Evolutionary conservation across 2,888 invertebrate species (phyloP), one percentile per base, ranked within the genome.

Genomic region (Tenthredo mesomela): DNA sequence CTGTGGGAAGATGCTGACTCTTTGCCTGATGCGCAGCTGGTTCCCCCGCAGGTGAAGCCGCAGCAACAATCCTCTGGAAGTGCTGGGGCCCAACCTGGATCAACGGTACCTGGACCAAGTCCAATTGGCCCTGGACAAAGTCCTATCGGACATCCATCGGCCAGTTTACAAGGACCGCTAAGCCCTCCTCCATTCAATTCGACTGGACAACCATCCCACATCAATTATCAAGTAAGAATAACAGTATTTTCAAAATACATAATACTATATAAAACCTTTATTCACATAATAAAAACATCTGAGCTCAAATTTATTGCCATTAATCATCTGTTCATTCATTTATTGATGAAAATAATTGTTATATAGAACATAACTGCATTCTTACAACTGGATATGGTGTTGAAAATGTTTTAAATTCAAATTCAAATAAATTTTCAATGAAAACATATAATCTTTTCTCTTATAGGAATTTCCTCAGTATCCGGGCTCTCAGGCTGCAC

Each of bases 1-100:
- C 90, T 92, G 92, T 92, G 92, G 92, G 92, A 93, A 93, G 89
- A 91, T 88, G 92, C 93, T 93, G 93, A 93, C 93, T 93, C 92
- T 93, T 93, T 93, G 92, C 92, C 93, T 93, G 93, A 93, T 93
- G 93, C 92, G 93, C 93, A 93, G 93, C 93, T 93, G 92, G 93
- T 93, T 93, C 92, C 93, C 93, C 93, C 93, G 91, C 93, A 96
- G 95, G 97, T 97, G 90, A 97, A 97, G 93, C 97, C 97, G 85
- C 97, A 98, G 93, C 98, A 97, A 93, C 95, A 97, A 88, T 91
- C 91, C 86, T 92, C 92, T 61, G 94, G 94, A 84, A 94, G 93
- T 85, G 89, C 88, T 89, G 90, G 90, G 86, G 89, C 93, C 93
- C 89, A 94, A 94, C 90, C 93, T 93, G 88, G 93, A 89, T 90